Evolutionary conservation across 1,140 invertebrate genomes (phyloP).

Genomic region (Drosophila repletoides): DNA sequence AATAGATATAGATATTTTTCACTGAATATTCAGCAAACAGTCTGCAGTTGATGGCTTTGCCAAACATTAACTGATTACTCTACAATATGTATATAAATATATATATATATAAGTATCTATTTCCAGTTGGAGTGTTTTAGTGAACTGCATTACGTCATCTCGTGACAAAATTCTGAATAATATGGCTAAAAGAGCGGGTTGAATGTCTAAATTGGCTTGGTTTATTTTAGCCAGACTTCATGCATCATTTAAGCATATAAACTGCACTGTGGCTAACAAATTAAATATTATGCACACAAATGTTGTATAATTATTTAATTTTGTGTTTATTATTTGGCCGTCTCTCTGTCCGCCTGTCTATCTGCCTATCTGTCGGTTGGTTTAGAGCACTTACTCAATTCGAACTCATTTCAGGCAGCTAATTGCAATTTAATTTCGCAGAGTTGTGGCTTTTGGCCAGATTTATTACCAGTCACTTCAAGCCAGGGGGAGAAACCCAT

Average conservation of each 20-base stretch:
- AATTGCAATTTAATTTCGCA: constrained; percentile 20
- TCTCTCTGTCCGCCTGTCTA: neutral
- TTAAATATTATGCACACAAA: constrained; percentile 21
- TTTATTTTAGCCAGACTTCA: constrained; percentile 25
- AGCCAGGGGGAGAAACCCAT: neutral
- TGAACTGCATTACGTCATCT: no score
- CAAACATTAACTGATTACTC: no score
- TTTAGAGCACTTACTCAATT: constrained; percentile 5
- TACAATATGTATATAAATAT: no score
- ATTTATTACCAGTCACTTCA: constrained; percentile 1
- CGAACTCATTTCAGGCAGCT: constrained; percentile 17
- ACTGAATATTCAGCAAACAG: no score
- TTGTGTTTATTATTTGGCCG: neutral
- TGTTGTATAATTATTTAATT: constrained; percentile 26
- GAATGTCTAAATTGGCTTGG: neutral
- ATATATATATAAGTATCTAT: no score
- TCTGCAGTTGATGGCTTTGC: no score
- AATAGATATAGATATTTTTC: no score
- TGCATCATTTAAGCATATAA: constrained; percentile 46
- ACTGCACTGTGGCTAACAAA: constrained; percentile 14
- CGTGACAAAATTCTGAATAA: no score
- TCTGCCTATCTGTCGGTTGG: neutral
- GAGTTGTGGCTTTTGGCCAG: constrained; percentile 7
- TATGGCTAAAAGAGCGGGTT: no score
- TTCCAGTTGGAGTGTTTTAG: no score